A percentile compares a stretch with the other conserved stretches of the same genome.
Conservation (phyloP, 2,888 invertebrate species). For the Cheilosia scutellata region DNA sequence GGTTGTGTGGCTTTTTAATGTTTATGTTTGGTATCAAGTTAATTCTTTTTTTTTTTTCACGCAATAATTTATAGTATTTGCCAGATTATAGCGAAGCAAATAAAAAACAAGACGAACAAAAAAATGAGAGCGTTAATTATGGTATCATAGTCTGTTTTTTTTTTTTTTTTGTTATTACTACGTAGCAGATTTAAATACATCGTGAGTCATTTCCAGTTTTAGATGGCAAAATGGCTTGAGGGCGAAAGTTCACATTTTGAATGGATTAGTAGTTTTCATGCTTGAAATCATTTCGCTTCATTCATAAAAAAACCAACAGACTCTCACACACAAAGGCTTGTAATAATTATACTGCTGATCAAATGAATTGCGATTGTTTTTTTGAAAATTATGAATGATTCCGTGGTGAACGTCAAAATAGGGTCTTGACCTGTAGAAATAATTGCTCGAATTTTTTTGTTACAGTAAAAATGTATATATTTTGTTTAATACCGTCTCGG, state of each 20-base stretch:
- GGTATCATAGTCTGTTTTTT: conserved; percentile 12
- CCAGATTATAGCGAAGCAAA: not conserved
- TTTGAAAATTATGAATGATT: not conserved
- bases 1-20: conserved; percentile 12
- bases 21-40: conserved; percentile 7
- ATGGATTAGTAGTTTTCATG: not conserved
- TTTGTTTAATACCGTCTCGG: too few relatives aligned
- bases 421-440: not conserved
- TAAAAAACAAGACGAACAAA: not conserved
- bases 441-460: not conserved
- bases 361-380: not conserved
- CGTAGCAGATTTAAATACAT: not conserved
- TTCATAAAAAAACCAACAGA: conserved; percentile 7
- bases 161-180: not conserved
- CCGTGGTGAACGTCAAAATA: not conserved
- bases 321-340: not conserved
- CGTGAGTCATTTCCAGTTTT: conserved; percentile 1
- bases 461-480: too few relatives aligned
- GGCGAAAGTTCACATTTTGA: not conserved
- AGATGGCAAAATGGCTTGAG: not conserved
- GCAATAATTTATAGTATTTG: conserved; percentile 17
- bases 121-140: conserved; percentile 8
- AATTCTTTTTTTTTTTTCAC: not conserved
- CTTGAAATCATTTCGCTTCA: conserved; percentile 14
- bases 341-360: conserved; percentile 2